Evolutionary conservation across 2,797 vertebrate genomes (phyloP), one percentile per base, ranked within the genome.

Genomic region (Sebastes variabilis): DNA sequence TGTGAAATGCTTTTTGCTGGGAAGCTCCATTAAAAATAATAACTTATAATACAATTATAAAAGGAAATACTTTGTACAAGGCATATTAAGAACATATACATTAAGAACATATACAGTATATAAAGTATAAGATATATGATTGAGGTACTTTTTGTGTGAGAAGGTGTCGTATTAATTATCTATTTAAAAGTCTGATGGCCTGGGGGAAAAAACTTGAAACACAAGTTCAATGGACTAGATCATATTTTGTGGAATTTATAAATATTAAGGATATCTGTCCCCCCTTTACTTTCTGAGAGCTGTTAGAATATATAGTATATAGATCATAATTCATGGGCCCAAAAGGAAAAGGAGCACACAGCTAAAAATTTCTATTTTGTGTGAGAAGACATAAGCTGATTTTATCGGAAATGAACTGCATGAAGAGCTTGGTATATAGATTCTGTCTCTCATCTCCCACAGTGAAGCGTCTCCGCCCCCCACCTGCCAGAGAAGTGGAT

Each of bases 391-490:
- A n/a, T n/a, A 49, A 59, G 66, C 13, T 46, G 9, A 18, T 18
- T 4, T 12, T n/a, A 12, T 9, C 34, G 2, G 54, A 32, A 24
- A 59, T 49, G 0, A 30, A 73, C 0, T 22, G 9, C 22, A 61
- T 2, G 2, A 56, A n/a, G 46, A 18, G 13, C 59, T 42, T 42
- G 2, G 4, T 2, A 29, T 54, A 6, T 20, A 55, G 2, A 30
- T 67, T 65, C 18, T 66, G 34, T 14, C 8, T 85, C n/a, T 52
- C 14, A 4, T 75, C 3, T 67, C 7, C 62, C 9, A 38, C 83
- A 95, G 93, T 70, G 14, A 88, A n/a, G 29, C 76, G 10, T 42
- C 16, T 46, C 29, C 11, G 8, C 52, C 34, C 76, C 12, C 81
- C 88, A 29, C 87, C 89, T 67, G 81, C 55, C 12, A 61, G 14